Conservation (phyloP, 2,113 vertebrate genomes). For the Proterorhinus semilunaris region DNA sequence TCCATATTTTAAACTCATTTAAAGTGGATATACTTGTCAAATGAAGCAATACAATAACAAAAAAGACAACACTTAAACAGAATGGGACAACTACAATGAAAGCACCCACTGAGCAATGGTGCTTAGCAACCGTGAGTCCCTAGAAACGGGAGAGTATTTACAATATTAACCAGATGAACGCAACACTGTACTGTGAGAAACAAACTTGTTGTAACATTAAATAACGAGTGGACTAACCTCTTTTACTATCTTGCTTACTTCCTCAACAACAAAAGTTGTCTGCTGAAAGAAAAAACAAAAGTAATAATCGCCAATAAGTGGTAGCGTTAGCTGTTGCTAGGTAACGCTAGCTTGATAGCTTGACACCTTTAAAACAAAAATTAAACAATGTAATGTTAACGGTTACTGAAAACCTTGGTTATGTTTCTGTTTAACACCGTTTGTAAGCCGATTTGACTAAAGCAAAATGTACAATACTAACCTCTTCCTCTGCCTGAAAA, state of each 20-base stretch:
- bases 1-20: too few relatives aligned
- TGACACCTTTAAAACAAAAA: neutral
- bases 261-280: slow-evolving; percentile 87
- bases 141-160: slow-evolving; percentile 24
- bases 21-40: too few relatives aligned
- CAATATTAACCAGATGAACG: neutral
- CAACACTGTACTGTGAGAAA: neutral
- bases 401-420: too few relatives aligned
- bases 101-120: neutral
- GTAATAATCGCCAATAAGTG: neutral
- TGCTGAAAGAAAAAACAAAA: slow-evolving; percentile 53
- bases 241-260: slow-evolving; percentile 91
- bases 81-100: too few relatives aligned
- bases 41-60: too few relatives aligned
- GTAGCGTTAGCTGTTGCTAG: neutral
- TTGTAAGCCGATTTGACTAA: neutral
- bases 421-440: too few relatives aligned
- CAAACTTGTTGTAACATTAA: neutral
- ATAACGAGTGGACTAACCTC: slow-evolving; percentile 76
- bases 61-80: too few relatives aligned
- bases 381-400: too few relatives aligned
- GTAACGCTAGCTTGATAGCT: neutral
- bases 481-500: slow-evolving; percentile 48
- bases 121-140: slow-evolving; percentile 43
- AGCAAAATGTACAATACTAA: slow-evolving; percentile 5